phyloP scores from a whole-genome alignment of 2,888 invertebrate species.

The Athrips mouffetella region DNA sequence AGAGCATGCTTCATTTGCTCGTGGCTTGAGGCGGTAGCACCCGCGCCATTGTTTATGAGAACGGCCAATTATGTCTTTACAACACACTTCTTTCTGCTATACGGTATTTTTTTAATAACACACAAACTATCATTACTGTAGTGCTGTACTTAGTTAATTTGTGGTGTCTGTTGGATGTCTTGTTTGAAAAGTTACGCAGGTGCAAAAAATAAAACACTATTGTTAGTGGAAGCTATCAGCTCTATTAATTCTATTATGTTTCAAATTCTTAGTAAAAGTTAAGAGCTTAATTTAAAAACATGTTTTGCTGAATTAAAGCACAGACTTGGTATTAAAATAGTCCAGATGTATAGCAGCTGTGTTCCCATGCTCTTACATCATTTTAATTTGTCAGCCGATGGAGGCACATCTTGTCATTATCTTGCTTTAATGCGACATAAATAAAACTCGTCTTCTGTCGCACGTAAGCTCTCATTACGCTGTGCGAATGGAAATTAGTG shows the following conservation, averaged over 20 bases:
- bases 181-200: background rate
- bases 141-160: slow-evolving; percentile 18
- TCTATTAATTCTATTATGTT: too few relatives aligned
- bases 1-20: slow-evolving; percentile 67
- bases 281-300: too few relatives aligned
- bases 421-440: slow-evolving; percentile 25
- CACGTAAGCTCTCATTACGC: slow-evolving; percentile 20
- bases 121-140: slow-evolving; percentile 16
- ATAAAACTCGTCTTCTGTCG: slow-evolving; percentile 30
- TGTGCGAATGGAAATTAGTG: slow-evolving; percentile 26
- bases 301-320: too few relatives aligned
- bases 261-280: too few relatives aligned
- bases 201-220: background rate
- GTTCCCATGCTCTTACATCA: slow-evolving; percentile 11
- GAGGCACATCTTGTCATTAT: slow-evolving; percentile 20
- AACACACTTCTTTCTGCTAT: slow-evolving; percentile 53
- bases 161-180: slow-evolving; percentile 10
- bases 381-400: slow-evolving; percentile 4
- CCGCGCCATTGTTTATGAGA: slow-evolving; percentile 64
- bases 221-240: too few relatives aligned
- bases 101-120: slow-evolving; percentile 42
- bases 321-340: too few relatives aligned
- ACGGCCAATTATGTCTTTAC: slow-evolving; percentile 66
- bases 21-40: slow-evolving; percentile 58
- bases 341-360: slow-evolving; percentile 11